Conservation (phyloP, 64 coral and sea anemone species). For the Montipora cactus region DNA sequence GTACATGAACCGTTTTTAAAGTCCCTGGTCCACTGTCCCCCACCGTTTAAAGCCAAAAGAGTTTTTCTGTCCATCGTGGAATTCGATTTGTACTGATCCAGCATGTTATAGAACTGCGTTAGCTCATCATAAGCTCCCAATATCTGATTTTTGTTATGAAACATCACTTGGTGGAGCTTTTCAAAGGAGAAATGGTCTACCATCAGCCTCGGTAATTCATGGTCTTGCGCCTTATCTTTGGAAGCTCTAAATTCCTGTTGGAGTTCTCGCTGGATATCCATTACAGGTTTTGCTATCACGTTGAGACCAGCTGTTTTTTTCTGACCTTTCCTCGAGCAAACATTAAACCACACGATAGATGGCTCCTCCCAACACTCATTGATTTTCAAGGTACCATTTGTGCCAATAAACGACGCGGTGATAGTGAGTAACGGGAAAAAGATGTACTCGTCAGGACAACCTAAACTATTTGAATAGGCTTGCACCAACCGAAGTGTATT, state of each 20-base stretch:
- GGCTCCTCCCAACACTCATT: too few species aligned
- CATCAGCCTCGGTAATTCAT: conserved; percentile 44
- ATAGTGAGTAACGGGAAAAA: too few species aligned
- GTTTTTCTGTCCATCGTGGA: conserved; percentile 67
- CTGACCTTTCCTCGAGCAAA: too few species aligned
- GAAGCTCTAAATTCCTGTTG: conserved; percentile 47
- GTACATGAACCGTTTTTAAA: conserved; percentile 42
- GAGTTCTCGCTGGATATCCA: conserved; percentile 3
- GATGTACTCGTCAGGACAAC: too few species aligned
- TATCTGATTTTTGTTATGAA: conserved; percentile 11
- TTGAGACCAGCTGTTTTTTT: too few species aligned
- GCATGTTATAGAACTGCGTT: conserved; percentile 65
- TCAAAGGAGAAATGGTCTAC: conserved; percentile 70
- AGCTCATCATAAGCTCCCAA: conserved; percentile 66
- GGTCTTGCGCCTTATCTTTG: conserved; percentile 7
- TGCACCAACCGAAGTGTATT: too few species aligned
- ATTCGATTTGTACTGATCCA: conserved; percentile 62
- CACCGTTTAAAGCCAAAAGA: conserved; percentile 51
- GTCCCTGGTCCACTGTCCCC: conserved; percentile 65
- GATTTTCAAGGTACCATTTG: too few species aligned
- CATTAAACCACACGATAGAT: too few species aligned
- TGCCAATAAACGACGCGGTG: too few species aligned
- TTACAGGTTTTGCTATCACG: conserved; percentile 22
- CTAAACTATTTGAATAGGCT: too few species aligned
- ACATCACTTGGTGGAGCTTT: conserved; percentile 74